phyloP scores from a whole-genome alignment of 2,888 invertebrate genomes.

The Erebia epiphron region DNA sequence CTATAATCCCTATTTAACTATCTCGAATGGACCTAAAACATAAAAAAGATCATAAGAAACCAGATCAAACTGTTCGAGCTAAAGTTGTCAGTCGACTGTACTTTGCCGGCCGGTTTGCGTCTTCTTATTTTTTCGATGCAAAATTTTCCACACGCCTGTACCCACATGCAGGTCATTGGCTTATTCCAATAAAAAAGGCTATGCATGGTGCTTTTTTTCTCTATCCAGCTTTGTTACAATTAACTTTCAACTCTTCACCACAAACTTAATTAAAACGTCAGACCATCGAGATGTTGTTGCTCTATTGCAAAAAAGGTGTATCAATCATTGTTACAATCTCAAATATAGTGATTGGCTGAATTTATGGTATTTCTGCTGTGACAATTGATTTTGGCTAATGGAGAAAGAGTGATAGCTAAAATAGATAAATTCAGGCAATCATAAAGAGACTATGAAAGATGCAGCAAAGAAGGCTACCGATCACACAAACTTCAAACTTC shows the following conservation, averaged over 20 bases:
- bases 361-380: too few relatives aligned
- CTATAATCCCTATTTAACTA: neutral
- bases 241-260: neutral
- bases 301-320: too few relatives aligned
- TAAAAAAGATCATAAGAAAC: neutral
- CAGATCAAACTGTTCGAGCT: neutral
- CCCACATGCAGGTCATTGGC: neutral
- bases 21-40: neutral
- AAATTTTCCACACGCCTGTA: conserved; percentile 1
- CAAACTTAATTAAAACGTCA: too few relatives aligned
- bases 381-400: too few relatives aligned
- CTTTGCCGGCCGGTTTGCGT: neutral
- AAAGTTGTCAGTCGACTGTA: neutral
- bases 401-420: too few relatives aligned
- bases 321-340: too few relatives aligned
- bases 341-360: too few relatives aligned
- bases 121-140: neutral
- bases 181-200: neutral
- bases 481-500: too few relatives aligned
- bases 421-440: too few relatives aligned
- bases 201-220: neutral
- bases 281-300: too few relatives aligned
- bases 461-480: too few relatives aligned
- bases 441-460: too few relatives aligned
- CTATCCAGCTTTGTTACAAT: neutral